Base-by-base conservation (phyloP, 2,888 invertebrate genomes). In the Platycnemis pennipes region DNA sequence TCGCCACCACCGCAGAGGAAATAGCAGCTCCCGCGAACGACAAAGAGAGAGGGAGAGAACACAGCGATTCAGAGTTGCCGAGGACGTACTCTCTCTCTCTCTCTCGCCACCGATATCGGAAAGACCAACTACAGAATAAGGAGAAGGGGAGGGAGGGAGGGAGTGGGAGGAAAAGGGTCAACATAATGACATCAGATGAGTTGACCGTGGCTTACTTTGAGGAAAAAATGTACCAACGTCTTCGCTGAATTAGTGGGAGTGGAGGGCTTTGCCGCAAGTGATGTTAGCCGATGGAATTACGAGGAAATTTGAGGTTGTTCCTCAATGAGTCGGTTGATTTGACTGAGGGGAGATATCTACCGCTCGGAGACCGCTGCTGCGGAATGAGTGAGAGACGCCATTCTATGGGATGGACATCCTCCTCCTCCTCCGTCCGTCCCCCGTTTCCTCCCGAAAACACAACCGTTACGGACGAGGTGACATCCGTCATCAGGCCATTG, bases 131-230 rank as follows among this genome's bases (percentile, higher is more conserved):
- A 31, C 11, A 77, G 77, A 77, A 37, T 37, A 37, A 77, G 13
- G 13, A 37, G 69, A 16, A 37, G 77, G 95, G 95, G 95, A 95
- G 95, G 95, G 95, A 53, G 37, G 94, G 77, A 89, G 89, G 94
- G 94, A 94, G 56, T 44, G 42, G 91, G 26, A 56, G 69, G 63
- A 63, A 44, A n/a, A 56, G 63, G 63, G 63, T 91, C 63, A 69
- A 91, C 19, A 89, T 89, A 91, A 91, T 91, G 91, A 91, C 91
- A 63, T 63, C 91, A 26, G 63, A 91, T 56, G 44, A 63, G 91
- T 22, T 44, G 91, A 56, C 91, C 91, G 63, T 91, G 69, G 91
- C 91, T 63, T 63, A 91, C 91, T 91, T 91, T 44, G 77, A 37
- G 77, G 37, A 77, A 77, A 37, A 77, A 77, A 37, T 37, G 16